Conservation (phyloP, 30 jellyfish, hydroid and myxozoan genomes). For the Aurelia sp. region DNA sequence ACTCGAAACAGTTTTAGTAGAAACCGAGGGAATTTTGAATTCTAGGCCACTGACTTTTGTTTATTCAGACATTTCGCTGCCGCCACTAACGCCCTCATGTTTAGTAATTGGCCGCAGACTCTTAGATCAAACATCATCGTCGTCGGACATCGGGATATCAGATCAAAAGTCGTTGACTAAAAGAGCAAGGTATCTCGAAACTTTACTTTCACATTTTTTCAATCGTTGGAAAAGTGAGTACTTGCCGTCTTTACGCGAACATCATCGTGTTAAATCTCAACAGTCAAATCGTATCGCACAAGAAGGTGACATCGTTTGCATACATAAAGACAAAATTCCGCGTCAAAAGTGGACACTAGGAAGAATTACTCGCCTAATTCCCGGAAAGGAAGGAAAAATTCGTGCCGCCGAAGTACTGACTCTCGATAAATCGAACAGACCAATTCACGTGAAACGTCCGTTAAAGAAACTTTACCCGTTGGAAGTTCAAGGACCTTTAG, state of each 20-base stretch:
- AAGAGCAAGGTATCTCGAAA: slow-evolving; percentile 7
- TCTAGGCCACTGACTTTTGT: slow-evolving; percentile 37
- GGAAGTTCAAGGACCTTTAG: not conserved
- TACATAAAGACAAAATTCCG: not conserved
- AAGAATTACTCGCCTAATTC: not conserved
- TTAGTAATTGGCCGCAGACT: slow-evolving; percentile 27
- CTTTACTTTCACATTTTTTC: slow-evolving; percentile 10
- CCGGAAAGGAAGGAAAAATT: not conserved
- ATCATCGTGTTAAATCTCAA: not conserved
- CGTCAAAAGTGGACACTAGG: not conserved
- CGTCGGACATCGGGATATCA: slow-evolving; percentile 9
- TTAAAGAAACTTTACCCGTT: not conserved
- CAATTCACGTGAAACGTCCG: not conserved
- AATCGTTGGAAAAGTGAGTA: slow-evolving; percentile 40
- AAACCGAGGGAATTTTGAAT: slow-evolving; percentile 22
- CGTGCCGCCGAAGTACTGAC: slow-evolving; percentile 1
- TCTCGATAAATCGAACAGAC: not conserved
- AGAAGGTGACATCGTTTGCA: not conserved
- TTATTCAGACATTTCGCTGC: not conserved
- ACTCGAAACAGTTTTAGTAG: slow-evolving; percentile 43
- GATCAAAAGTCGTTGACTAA: slow-evolving; percentile 17
- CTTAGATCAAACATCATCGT: not conserved
- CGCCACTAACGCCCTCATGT: slow-evolving; percentile 10
- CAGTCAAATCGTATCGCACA: not conserved
- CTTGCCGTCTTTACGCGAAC: slow-evolving; percentile 48